Base-by-base conservation (phyloP, 2,113 vertebrate genomes). In the Cololabis saira region DNA sequence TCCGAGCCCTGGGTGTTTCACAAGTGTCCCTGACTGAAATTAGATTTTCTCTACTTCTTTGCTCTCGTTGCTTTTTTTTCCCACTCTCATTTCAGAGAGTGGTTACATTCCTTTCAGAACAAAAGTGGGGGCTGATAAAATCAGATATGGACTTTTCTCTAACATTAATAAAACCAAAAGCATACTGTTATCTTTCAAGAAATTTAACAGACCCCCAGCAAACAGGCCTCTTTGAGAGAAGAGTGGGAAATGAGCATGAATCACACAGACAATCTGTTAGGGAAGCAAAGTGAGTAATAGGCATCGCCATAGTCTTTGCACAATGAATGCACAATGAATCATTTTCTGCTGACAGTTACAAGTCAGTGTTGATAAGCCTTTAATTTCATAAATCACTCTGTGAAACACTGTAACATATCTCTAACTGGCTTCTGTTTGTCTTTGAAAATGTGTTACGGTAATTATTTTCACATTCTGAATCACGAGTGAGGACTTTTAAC, bases 41-140 rank as follows among this genome's bases (percentile, higher is more conserved):
- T 53, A 71, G 74, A 88, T 90, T 86, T 84, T 70, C 37, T 44
- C 16, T 70, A 85, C 76, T 75, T 88, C 76, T 74, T 52, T 80
- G 82, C 77, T 57, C 44, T 66, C 70, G 78, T 76, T 71, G 54
- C 52, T 78, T 53, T 22, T 22, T 37, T 21, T 75, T 71, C 79
- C 47, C 14, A 13, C 59, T 65, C 62, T 50, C 12, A 63, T 71
- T 57, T n/a, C 17, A 55, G 57, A 51, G 51, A 3, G 11, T 30
- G 42, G 60, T 56, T 51, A 41, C 22, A 65, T 9, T 43, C 54
- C 5, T 16, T 15, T 56, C 58, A 62, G 41, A 76, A 71, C 24
- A 74, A 75, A 17, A 40, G 51, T 18, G 3, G 6, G 43, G 12
- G 48, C 54, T 71, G 73, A 82, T 76, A 19, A 58, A 48, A 69